Evolutionary conservation across 2,113 vertebrate genomes (phyloP).

Genomic region (Plecotus auritus): DNA sequence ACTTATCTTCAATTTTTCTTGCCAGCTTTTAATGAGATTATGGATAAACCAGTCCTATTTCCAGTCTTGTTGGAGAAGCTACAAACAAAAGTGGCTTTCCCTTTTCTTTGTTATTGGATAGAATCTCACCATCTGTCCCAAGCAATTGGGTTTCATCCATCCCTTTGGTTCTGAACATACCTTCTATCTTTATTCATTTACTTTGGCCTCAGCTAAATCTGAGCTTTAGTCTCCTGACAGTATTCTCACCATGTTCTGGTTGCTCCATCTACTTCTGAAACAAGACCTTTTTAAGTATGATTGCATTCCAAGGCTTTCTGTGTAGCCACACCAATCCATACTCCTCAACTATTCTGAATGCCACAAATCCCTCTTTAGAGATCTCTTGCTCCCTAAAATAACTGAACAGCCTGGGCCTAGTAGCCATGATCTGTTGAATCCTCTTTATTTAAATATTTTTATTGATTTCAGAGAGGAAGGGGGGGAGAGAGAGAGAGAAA

Average conservation of each 20-base stretch:
- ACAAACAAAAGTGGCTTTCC: not conserved
- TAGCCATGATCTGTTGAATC: not conserved
- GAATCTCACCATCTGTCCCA: not conserved
- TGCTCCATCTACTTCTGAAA: not conserved
- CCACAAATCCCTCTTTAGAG: not conserved
- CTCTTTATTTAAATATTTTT: too few relatives aligned
- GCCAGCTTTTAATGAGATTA: not conserved
- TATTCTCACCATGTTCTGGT: not conserved
- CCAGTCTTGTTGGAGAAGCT: not conserved
- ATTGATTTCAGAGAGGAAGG: too few relatives aligned
- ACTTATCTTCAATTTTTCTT: not conserved
- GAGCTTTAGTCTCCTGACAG: not conserved
- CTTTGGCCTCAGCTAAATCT: not conserved
- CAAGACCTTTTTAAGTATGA: not conserved
- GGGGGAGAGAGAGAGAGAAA: too few relatives aligned
- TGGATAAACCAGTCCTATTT: not conserved
- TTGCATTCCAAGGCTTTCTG: not conserved
- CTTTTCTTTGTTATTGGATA: not conserved
- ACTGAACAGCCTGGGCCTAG: not conserved
- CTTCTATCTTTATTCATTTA: not conserved
- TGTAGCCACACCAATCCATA: not conserved
- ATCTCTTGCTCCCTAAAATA: not conserved
- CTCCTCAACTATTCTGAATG: not conserved
- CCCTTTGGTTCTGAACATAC: not conserved
- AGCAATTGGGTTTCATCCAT: not conserved